Percentiles rank a stretch among this genome's conserved stretches.
Evolutionary conservation across 2,113 vertebrate genomes (phyloP).

Genomic region (Mobula hypostoma): DNA sequence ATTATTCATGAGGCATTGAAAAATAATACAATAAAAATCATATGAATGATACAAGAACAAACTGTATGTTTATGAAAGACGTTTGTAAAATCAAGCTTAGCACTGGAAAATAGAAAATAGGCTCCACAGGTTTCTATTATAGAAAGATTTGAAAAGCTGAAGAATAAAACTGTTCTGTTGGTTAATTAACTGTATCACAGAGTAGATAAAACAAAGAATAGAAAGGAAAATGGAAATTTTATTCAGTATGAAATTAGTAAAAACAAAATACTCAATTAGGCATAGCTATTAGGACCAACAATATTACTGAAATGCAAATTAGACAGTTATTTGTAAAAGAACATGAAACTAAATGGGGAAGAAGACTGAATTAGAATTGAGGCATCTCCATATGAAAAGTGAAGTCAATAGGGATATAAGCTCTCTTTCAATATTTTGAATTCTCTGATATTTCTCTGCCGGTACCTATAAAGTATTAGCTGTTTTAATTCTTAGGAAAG

Average conservation of each 20-base stretch:
- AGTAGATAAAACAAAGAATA: background rate
- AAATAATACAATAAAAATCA: background rate
- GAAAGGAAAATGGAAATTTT: background rate
- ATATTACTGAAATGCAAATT: background rate
- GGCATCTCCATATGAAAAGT: background rate
- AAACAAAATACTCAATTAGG: background rate
- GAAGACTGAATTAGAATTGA: background rate
- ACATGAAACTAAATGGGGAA: background rate
- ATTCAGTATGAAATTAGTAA: background rate
- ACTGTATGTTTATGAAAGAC: background rate
- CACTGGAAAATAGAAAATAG: background rate
- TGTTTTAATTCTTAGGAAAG: background rate
- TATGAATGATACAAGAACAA: background rate
- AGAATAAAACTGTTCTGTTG: background rate
- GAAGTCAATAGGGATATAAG: background rate
- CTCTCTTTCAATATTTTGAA: background rate
- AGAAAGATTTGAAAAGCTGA: background rate
- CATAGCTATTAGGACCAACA: background rate
- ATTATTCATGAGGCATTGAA: background rate
- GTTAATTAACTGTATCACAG: background rate
- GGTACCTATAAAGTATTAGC: background rate
- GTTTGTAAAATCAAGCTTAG: background rate
- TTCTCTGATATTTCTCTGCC: background rate
- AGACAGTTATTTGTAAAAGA: background rate
- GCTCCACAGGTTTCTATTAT: background rate